Base-by-base conservation (phyloP, 2,797 vertebrate species). In the Setipinna tenuifilis region DNA sequence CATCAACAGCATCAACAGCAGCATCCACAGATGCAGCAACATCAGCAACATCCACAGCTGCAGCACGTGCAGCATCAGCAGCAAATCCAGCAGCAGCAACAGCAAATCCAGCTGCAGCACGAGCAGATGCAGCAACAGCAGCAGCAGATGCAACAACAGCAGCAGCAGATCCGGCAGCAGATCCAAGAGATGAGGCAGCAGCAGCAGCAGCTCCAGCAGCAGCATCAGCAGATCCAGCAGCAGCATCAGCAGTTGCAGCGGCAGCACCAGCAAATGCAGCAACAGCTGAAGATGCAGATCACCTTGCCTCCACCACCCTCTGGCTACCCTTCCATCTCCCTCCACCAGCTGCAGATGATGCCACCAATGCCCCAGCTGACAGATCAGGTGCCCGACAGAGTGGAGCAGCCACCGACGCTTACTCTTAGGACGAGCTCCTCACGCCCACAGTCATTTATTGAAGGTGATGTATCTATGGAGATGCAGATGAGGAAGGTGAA, bases 401-500 rank as follows among this genome's bases (percentile, higher is more conserved):
- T 82, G 11, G 97, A 98, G 14, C 96, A 96, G 71, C 71, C 71
- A 19, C 71, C 71, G 0, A 95, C 95, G 61, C 97, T 96, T 85
- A 93, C 92, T 0, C 94, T 96, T 81, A 98, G 97, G 91, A 90
- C 95, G 0, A 97, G 95, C 91, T 85, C 96, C 41, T 91, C 80
- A 89, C 94, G 2, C 82, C 93, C 88, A 86, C 97, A 10, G 90
- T 95, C 93, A 83, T 97, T 95, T 84, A 93, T 91, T 0, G 97
- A 98, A 89, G 93, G 95, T 11, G 97, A 98, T 0, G 91, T 93
- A 6, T 83, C 96, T 71, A 88, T 95, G 87, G 98, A 99, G 92
- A 92, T 97, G 84, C 98, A 98, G 92, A 93, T 97, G 87, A 98
- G 95, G 87, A 95, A 96, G 89, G 97, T 96, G 90, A 98, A 97